These are phyloP conservation scores for Oreotragus oreotragus DNA, from an alignment of 2,113 vertebrate genomes.

Conservation along the genomic window DNA sequence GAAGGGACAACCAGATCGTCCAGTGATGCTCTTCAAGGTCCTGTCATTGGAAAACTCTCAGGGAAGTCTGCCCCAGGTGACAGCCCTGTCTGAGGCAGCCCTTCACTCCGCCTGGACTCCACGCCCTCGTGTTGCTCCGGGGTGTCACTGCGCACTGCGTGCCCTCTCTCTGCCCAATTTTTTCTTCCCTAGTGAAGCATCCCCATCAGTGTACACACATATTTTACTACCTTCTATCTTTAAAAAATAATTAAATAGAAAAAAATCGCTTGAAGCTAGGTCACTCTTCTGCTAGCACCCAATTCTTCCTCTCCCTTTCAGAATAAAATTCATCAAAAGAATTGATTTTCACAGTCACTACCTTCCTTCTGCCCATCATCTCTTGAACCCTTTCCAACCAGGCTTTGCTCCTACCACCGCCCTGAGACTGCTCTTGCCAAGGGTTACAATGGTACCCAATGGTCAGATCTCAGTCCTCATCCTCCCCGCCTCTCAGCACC, in stretches of 20 bases:
- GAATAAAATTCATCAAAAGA: background rate
- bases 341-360: background rate
- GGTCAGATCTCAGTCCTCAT: background rate
- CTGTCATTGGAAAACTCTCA: background rate
- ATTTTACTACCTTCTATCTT: background rate
- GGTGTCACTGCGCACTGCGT: rapidly evolving
- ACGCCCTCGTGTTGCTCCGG: rapidly evolving
- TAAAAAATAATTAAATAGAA: background rate
- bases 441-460: background rate
- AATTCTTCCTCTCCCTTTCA: background rate
- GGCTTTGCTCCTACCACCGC: background rate
- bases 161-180: background rate
- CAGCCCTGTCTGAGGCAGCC: background rate
- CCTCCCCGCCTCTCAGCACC: background rate
- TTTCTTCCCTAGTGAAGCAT: background rate
- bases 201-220: no score
- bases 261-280: background rate
- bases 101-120: background rate
- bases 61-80: no score
- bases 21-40: background rate
- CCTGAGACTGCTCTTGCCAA: background rate
- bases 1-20: background rate
- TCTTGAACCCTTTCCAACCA: background rate
- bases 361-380: background rate
- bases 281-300: background rate